Evolutionary conservation across 2,113 vertebrate species (phyloP).

Genomic region (Paralichthys olivaceus): DNA sequence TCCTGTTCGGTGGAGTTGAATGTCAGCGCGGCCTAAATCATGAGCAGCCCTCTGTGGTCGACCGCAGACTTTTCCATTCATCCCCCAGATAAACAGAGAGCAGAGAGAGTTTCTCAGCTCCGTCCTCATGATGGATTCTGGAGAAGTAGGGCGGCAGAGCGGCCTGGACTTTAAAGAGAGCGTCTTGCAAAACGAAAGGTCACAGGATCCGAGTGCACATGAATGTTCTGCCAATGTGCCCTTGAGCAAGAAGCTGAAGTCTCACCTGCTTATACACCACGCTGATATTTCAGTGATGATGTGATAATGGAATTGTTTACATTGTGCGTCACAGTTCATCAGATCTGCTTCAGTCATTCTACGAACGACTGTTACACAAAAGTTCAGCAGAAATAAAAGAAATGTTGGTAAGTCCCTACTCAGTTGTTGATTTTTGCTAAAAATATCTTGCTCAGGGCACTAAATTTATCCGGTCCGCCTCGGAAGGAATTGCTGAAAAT

Average conservation of each 20-base stretch:
- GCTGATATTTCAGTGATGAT: constrained; percentile 2
- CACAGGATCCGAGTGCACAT: neutral
- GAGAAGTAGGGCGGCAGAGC: constrained; percentile 45
- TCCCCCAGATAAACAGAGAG: constrained; percentile 34
- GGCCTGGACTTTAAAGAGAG: constrained; percentile 35
- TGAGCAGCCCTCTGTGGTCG: constrained; percentile 28
- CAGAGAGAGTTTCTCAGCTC: constrained; percentile 25
- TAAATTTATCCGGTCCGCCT: constrained; percentile 70
- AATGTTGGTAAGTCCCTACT: constrained; percentile 57
- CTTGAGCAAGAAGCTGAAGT: constrained; percentile 7
- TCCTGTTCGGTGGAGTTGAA: neutral
- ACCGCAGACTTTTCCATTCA: constrained; percentile 45
- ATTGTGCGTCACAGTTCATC: neutral
- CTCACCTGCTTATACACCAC: neutral
- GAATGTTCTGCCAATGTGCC: constrained; percentile 11
- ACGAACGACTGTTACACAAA: constrained; percentile 45
- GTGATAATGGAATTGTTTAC: constrained; percentile 21
- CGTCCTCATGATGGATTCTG: constrained; percentile 30
- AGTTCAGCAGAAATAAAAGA: constrained; percentile 16
- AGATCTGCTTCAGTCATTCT: neutral
- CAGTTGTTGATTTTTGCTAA: constrained; percentile 54
- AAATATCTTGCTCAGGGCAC: constrained; percentile 58
- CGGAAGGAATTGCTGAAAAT: constrained; percentile 65
- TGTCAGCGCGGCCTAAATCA: constrained; percentile 23
- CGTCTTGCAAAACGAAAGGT: constrained; percentile 54